Percentiles rank a stretch among this genome's conserved stretches.
Evolutionary conservation across 2,797 vertebrate species (phyloP).

Genomic region (Ptychobarbus kaznakovi): DNA sequence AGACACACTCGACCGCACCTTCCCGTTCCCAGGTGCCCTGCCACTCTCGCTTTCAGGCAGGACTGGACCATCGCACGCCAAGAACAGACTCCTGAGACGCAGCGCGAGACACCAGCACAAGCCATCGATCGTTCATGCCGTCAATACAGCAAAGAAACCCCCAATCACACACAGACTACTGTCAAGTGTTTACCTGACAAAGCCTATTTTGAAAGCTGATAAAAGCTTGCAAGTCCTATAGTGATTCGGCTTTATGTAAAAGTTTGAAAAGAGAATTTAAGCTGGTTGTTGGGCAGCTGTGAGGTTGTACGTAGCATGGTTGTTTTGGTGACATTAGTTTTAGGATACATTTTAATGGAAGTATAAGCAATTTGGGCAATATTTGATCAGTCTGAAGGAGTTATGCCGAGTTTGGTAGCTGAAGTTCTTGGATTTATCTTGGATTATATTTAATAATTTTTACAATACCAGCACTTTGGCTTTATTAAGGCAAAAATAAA

Average conservation of each 20-base stretch:
- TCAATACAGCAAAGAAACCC: neutral
- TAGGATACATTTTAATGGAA: neutral
- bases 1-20: conserved; percentile 59
- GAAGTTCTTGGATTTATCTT: neutral
- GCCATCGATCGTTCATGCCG: neutral
- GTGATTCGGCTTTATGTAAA: neutral
- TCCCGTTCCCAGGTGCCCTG: conserved; percentile 51
- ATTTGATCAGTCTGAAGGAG: neutral
- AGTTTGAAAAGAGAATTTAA: neutral
- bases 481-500: neutral
- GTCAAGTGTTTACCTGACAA: neutral
- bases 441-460: neutral
- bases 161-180: neutral
- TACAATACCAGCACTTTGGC: neutral
- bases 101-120: no score
- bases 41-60: conserved; percentile 58
- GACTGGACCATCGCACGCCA: conserved; percentile 19
- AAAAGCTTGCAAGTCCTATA: neutral
- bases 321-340: no score
- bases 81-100: neutral
- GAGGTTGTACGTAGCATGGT: no score
- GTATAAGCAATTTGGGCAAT: neutral
- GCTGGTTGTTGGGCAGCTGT: no score
- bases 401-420: neutral
- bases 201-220: neutral